phyloP scores from a whole-genome alignment of 1,140 invertebrate genomes.

The Pachyrhynchus sulphureomaculatus region DNA sequence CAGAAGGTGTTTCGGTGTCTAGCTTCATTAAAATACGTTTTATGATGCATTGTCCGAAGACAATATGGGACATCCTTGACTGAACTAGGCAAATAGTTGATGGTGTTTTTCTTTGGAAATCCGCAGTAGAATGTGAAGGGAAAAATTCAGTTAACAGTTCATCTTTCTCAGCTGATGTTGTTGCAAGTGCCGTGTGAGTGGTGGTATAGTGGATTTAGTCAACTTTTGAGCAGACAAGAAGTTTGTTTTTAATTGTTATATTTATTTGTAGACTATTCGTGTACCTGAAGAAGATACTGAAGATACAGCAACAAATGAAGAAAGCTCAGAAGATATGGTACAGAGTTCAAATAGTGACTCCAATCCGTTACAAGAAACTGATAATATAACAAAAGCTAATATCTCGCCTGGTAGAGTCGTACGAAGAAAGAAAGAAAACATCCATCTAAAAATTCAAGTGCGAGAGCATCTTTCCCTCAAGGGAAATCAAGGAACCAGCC shows the following conservation, averaged over 20 bases:
- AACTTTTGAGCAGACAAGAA: too few species aligned
- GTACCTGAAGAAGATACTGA: conserved; percentile 25
- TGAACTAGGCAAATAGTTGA: too few species aligned
- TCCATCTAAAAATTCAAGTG: conserved; percentile 42
- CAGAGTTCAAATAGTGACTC: conserved; percentile 35
- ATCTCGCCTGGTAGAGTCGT: conserved; percentile 67
- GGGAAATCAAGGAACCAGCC: conserved; percentile 42
- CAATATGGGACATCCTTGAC: too few species aligned
- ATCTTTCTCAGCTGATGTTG: too few species aligned
- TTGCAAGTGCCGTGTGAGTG: too few species aligned
- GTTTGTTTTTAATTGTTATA: not conserved
- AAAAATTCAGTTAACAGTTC: too few species aligned
- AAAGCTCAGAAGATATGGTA: conserved; percentile 52
- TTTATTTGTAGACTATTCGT: conserved; percentile 15
- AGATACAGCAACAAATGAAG: conserved; percentile 35
- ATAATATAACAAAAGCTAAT: conserved; percentile 60
- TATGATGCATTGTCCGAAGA: too few species aligned
- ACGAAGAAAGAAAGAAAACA: conserved; percentile 55
- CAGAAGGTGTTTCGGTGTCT: too few species aligned
- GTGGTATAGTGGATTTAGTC: too few species aligned
- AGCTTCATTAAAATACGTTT: too few species aligned
- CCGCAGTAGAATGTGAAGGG: too few species aligned
- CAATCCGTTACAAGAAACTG: conserved; percentile 37
- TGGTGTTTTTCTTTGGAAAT: too few species aligned
- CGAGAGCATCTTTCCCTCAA: conserved; percentile 64